phyloP scores from a whole-genome alignment of 2,888 invertebrate species.

The Lymantria dispar region DNA sequence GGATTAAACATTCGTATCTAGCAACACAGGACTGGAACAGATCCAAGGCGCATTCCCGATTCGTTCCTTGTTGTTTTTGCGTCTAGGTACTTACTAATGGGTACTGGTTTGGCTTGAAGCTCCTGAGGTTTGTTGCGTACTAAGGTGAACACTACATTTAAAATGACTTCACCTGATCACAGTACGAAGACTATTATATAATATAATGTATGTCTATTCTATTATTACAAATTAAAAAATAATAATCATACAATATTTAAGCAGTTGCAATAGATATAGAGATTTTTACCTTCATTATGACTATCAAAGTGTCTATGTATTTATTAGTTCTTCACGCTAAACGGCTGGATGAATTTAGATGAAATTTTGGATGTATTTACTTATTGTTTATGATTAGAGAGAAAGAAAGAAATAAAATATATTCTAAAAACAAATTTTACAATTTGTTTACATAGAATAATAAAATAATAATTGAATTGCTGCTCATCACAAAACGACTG shows the following conservation, averaged over 20 bases:
- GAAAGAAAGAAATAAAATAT: too few species aligned
- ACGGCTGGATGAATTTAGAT: not conserved
- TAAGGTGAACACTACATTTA: slow-evolving; percentile 29
- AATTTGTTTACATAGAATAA: too few species aligned
- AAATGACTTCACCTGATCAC: slow-evolving; percentile 27
- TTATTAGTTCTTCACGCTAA: not conserved
- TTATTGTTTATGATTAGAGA: too few species aligned
- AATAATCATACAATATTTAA: not conserved
- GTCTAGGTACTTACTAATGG: slow-evolving; percentile 72
- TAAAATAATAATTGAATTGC: too few species aligned
- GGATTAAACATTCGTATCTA: slow-evolving; percentile 37
- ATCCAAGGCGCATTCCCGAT: slow-evolving; percentile 79
- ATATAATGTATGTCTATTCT: not conserved
- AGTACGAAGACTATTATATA: not conserved
- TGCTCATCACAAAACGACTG: too few species aligned
- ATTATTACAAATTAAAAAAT: not conserved
- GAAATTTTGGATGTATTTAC: too few species aligned
- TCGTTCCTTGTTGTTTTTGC: slow-evolving; percentile 82
- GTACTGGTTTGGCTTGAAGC: slow-evolving; percentile 66
- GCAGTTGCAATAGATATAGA: not conserved
- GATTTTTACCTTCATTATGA: not conserved
- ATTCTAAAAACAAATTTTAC: too few species aligned
- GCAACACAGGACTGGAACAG: slow-evolving; percentile 54
- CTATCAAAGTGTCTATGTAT: not conserved
- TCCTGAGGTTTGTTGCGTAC: slow-evolving; percentile 36